phyloP scores from a whole-genome alignment of 2,113 vertebrate species.

The Larimichthys polyactis region DNA sequence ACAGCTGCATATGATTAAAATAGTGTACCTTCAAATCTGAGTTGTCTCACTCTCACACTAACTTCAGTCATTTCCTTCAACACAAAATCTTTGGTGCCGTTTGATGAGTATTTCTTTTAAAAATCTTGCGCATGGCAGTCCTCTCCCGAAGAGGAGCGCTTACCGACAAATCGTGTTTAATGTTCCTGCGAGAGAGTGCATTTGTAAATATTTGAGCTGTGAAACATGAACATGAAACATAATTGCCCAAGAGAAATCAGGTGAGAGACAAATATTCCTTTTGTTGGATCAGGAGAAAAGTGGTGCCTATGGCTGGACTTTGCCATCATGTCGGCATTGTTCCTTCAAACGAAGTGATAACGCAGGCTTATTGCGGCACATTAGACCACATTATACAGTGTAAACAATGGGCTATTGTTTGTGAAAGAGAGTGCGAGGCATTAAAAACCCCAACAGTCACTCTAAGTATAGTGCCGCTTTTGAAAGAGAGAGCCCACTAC shows the following conservation, averaged over 20 bases:
- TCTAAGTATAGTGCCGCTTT: not conserved
- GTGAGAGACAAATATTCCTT: constrained; percentile 54
- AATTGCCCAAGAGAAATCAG: constrained; percentile 59
- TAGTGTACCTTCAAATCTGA: not conserved
- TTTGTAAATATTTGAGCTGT: constrained; percentile 60
- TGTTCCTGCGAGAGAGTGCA: constrained; percentile 3
- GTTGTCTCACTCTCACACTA: constrained; percentile 13
- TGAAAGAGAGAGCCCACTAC: not conserved
- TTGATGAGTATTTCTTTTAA: not conserved
- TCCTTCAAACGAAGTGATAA: constrained; percentile 48
- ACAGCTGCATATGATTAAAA: constrained; percentile 29
- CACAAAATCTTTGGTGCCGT: not conserved
- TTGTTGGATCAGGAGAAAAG: constrained; percentile 48
- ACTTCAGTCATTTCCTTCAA: constrained; percentile 18
- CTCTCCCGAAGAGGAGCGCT: constrained; percentile 12
- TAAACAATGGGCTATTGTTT: constrained; percentile 27
- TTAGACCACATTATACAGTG: constrained; percentile 19
- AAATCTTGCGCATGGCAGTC: not conserved
- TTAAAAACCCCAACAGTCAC: not conserved
- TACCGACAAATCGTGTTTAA: constrained; percentile 25
- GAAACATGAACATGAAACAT: constrained; percentile 34
- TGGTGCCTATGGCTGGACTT: constrained; percentile 40
- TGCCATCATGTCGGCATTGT: constrained; percentile 43
- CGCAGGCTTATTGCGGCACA: constrained; percentile 28
- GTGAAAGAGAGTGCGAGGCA: constrained; percentile 12